Conservation (phyloP, 2,113 vertebrate species). For the Platanista minor region DNA sequence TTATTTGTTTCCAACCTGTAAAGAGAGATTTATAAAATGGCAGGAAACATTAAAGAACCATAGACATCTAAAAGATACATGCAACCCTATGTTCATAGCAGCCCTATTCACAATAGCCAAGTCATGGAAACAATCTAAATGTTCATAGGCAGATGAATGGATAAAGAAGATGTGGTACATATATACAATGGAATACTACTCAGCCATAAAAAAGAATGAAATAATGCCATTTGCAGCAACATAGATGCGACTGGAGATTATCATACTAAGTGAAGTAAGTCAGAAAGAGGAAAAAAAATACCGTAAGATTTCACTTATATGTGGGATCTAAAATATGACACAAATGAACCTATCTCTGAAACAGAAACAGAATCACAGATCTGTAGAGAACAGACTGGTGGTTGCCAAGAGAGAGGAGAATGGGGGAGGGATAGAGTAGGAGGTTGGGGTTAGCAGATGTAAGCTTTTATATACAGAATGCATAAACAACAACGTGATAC, state of each 20-base stretch:
- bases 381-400: not conserved
- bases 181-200: not conserved
- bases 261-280: not conserved
- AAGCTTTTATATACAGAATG: not conserved
- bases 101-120: not conserved
- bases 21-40: not conserved
- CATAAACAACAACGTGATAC: not conserved
- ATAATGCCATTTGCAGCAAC: not conserved
- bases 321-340: not conserved
- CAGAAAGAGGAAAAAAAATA: not conserved
- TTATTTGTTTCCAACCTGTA: not conserved
- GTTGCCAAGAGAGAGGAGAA: not conserved
- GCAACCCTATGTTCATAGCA: not conserved
- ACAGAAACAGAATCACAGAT: not conserved
- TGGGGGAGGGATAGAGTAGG: not conserved
- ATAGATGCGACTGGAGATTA: not conserved
- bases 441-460: not conserved
- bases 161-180: not conserved
- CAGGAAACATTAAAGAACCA: not conserved
- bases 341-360: not conserved
- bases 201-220: not conserved
- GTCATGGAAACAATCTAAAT: not conserved
- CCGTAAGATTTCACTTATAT: not conserved
- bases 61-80: not conserved
- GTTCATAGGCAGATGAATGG: not conserved